phyloP scores from a whole-genome alignment of 1,140 invertebrate genomes.

The Nebria ingens region DNA sequence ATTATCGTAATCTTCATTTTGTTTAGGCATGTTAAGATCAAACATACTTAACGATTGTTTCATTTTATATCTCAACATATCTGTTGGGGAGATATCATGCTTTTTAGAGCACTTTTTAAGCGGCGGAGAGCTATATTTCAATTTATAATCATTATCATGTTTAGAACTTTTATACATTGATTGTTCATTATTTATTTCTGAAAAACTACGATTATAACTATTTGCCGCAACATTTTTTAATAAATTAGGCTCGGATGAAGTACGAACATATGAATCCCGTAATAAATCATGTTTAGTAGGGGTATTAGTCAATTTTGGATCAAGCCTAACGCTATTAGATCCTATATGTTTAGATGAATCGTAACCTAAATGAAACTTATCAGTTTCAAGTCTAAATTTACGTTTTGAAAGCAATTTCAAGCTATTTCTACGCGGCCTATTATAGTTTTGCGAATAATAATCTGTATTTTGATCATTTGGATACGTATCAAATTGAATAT shows the following conservation, averaged over 20 bases:
- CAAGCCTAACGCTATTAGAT: not conserved
- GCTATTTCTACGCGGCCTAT: not conserved
- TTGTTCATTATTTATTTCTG: not conserved
- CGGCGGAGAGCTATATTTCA: not conserved
- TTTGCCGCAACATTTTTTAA: not conserved
- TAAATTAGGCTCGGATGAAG: not conserved
- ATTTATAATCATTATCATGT: not conserved
- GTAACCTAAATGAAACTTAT: not conserved
- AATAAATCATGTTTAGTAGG: not conserved
- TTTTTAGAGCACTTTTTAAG: not conserved
- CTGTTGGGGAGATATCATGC: constrained; percentile 14
- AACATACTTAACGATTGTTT: constrained; percentile 20
- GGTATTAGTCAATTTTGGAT: not conserved
- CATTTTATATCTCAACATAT: constrained; percentile 18
- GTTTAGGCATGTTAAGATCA: not conserved
- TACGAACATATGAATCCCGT: not conserved
- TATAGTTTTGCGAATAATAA: not conserved
- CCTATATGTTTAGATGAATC: not conserved
- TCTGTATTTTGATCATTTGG: not conserved
- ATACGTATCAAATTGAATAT: not conserved
- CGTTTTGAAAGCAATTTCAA: not conserved
- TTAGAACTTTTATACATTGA: not conserved
- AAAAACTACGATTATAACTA: not conserved
- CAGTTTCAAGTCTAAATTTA: not conserved
- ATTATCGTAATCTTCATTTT: not conserved